Evolutionary conservation across 2,113 vertebrate species (phyloP), one percentile per base, ranked within the genome.

Genomic region (Copsychus sechellarum): DNA sequence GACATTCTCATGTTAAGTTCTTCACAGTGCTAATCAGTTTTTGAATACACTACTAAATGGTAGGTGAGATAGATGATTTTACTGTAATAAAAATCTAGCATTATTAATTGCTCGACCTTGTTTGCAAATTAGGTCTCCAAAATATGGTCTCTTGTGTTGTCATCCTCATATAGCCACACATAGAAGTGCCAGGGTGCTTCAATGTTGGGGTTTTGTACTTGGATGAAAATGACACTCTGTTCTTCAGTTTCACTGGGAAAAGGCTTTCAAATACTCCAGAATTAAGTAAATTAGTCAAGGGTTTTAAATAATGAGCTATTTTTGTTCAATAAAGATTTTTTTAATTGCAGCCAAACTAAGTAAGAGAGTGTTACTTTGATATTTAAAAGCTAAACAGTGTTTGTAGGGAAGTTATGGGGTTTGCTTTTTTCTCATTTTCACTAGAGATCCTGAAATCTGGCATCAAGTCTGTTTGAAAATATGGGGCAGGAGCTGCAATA

Each of bases 401-500:
- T 93, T 91, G 47, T 42, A 79, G 48, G 77, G 65, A 85, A 81
- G 24, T 54, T 94, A 81, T 0, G 11, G 15, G 25, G 3, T 88
- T 56, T 94, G 33, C 3, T 93, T 95, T 95, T 96, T 93, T 91
- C 87, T 94, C 24, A 3, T 93, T 96, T 81, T 73, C 93, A 98
- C 64, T 96, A 99, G 99, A 97, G 99, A 99, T 94, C 98, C 99
- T 92, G 99, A 99, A 98, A 99, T 99, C 91, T 99, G 99, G 99
- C 99, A 98, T 56, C 98, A 97, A 53, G 99, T 99, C 71, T 99
- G 99, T 98, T 94, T 99, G 86, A 98, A 98, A 97, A 98, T 99
- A 65, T 99, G 99, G 99, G 99, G 99, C 83, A 98, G 99, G 88
- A 98, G 98, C 97, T 99, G 99, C 95, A 98, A 98, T 84, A 99